These are phyloP conservation scores for Myanophis thanlyinensis DNA, from an alignment of 2,113 vertebrate genomes.

Conservation along the genomic window DNA sequence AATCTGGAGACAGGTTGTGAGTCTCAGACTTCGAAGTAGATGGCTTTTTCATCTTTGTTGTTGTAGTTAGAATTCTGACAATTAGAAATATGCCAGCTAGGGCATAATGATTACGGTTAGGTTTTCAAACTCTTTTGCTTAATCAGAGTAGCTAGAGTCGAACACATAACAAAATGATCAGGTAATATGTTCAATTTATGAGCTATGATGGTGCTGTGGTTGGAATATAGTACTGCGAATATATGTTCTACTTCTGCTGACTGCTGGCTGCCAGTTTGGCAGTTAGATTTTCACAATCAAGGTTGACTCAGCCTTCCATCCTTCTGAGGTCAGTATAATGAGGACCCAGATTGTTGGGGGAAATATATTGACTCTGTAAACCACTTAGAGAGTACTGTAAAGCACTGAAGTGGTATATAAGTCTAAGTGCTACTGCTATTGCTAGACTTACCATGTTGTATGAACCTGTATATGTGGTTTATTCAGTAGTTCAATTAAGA, in stretches of 20 bases:
- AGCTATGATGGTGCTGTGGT: too few relatives aligned
- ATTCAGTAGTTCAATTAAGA: not conserved
- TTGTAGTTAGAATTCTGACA: not conserved
- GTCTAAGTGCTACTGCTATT: too few relatives aligned
- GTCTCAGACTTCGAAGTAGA: not conserved
- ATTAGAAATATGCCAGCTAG: not conserved
- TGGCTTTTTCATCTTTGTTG: not conserved
- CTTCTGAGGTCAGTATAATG: too few relatives aligned
- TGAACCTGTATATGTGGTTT: not conserved
- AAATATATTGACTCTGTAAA: too few relatives aligned
- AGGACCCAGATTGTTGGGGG: too few relatives aligned
- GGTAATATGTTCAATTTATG: not conserved
- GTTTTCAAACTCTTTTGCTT: not conserved
- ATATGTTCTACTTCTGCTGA: too few relatives aligned
- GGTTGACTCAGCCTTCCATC: too few relatives aligned
- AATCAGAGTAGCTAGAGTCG: not conserved
- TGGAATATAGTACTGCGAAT: too few relatives aligned
- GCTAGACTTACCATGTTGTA: not conserved
- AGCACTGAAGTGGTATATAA: too few relatives aligned
- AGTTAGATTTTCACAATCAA: too few relatives aligned
- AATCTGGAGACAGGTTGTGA: not conserved
- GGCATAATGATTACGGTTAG: not conserved
- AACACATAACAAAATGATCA: not conserved
- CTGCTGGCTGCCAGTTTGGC: too few relatives aligned
- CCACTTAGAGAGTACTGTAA: too few relatives aligned